These are phyloP conservation scores for Tragelaphus strepsiceros DNA, from an alignment of 2,113 vertebrate species.

Conservation along the genomic window DNA sequence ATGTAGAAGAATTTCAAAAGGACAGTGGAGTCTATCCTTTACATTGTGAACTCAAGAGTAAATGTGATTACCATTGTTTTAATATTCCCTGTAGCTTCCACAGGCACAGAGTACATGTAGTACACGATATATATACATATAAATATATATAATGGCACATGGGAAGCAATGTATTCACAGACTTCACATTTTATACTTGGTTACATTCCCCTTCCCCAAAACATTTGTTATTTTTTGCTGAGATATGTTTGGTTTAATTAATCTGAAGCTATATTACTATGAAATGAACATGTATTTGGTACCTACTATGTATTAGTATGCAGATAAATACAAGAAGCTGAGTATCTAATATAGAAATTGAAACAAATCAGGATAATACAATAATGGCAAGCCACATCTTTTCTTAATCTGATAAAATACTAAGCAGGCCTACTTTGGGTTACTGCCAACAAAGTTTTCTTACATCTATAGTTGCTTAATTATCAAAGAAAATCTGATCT, in stretches of 20 bases:
- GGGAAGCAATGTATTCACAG: neutral
- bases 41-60: neutral
- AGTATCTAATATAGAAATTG: neutral
- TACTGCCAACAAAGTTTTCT: neutral
- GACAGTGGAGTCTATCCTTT: neutral
- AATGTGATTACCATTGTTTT: no score
- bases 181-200: neutral
- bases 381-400: neutral
- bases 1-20: neutral
- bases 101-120: accelerated
- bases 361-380: constrained; percentile 24
- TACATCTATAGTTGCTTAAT: neutral
- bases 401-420: neutral
- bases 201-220: neutral
- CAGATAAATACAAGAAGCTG: neutral
- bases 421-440: neutral
- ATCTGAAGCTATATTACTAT: neutral
- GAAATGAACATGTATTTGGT: constrained; percentile 15
- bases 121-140: neutral
- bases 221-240: neutral
- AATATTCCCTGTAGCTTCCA: neutral
- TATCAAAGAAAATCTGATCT: constrained; percentile 6
- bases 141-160: neutral
- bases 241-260: constrained; percentile 5
- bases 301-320: neutral